phyloP scores from a whole-genome alignment of 2,113 vertebrate genomes.

The Vanacampus margaritifer region DNA sequence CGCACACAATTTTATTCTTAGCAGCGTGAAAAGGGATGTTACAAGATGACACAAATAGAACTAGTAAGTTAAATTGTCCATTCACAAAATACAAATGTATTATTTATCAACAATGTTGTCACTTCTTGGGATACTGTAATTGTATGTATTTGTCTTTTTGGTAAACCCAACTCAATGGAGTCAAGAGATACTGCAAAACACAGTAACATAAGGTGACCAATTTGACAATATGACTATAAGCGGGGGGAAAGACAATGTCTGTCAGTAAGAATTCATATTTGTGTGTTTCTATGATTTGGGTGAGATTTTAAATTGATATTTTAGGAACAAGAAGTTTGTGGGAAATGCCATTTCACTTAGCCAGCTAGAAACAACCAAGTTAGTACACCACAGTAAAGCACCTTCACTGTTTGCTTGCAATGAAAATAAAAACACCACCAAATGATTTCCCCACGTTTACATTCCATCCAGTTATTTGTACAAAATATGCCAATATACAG shows the following conservation, averaged over 20 bases:
- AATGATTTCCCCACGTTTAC: slow-evolving; percentile 60
- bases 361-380: slow-evolving; percentile 58
- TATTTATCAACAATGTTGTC: neutral
- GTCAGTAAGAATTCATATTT: neutral
- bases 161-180: neutral
- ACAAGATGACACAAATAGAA: slow-evolving; percentile 34
- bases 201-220: neutral
- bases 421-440: slow-evolving; percentile 70
- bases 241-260: neutral
- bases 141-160: slow-evolving; percentile 11
- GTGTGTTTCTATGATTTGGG: slow-evolving; percentile 11
- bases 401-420: slow-evolving; percentile 69
- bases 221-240: neutral
- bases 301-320: slow-evolving; percentile 15
- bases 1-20: slow-evolving; percentile 61
- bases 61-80: slow-evolving; percentile 16
- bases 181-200: neutral
- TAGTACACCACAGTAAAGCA: slow-evolving; percentile 71
- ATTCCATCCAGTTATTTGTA: slow-evolving; percentile 72
- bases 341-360: slow-evolving; percentile 49
- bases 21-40: slow-evolving; percentile 38
- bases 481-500: slow-evolving; percentile 72
- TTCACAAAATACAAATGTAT: slow-evolving; percentile 7
- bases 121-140: neutral
- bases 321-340: slow-evolving; percentile 11